Evolutionary conservation across 2,113 vertebrate species (phyloP).

Genomic region (Colaptes auratus): DNA sequence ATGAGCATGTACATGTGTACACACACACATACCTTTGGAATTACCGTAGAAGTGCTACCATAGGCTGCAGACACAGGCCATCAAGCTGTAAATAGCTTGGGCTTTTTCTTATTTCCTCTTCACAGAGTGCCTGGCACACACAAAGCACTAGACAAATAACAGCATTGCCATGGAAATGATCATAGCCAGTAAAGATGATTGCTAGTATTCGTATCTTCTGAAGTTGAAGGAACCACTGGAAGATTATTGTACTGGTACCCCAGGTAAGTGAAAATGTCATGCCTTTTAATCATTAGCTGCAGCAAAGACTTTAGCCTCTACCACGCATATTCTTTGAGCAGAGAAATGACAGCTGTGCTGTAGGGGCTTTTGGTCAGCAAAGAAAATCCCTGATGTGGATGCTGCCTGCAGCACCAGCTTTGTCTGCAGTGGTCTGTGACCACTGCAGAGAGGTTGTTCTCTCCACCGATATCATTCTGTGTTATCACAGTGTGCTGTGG

Average conservation of each 20-base stretch:
- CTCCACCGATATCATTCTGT: neutral
- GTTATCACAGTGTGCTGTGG: neutral
- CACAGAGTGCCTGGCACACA: neutral
- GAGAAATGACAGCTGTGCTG: neutral
- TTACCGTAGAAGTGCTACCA: neutral
- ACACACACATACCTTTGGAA: neutral
- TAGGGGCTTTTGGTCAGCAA: neutral
- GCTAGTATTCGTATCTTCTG: neutral
- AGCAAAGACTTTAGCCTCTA: neutral
- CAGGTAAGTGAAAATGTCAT: neutral
- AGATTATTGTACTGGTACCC: neutral
- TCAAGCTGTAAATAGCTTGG: neutral
- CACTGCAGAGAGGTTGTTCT: neutral
- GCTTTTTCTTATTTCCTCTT: neutral
- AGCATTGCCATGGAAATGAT: constrained; percentile 50
- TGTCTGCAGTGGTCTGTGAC: neutral
- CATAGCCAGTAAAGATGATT: neutral
- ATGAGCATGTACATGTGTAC: fast-evolving
- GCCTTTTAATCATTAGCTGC: neutral
- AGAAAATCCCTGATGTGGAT: neutral
- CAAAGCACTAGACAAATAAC: neutral
- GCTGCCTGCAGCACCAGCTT: neutral
- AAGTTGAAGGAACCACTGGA: neutral
- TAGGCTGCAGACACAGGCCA: neutral
- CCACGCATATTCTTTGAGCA: neutral